These are phyloP conservation scores for Erinaceus europaeus DNA, from an alignment of 2,113 vertebrate genomes.

Conservation along the genomic window DNA sequence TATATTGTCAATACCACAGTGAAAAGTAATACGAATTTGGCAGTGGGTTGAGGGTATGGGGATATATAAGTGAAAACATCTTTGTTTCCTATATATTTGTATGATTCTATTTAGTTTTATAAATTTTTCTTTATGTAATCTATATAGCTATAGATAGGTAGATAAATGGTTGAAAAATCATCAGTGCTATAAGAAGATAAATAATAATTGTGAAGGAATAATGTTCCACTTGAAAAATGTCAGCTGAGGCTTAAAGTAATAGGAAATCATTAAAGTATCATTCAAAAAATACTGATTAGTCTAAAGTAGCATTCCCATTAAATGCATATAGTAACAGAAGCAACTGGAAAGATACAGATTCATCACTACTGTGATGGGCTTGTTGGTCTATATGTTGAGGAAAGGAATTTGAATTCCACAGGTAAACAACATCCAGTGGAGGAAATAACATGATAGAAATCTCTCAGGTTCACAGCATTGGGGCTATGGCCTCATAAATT, in stretches of 20 bases:
- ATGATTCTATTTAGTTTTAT: no score
- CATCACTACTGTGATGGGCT: background rate
- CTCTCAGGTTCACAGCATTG: background rate
- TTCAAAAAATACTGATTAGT: background rate
- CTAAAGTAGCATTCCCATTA: background rate
- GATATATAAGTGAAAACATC: background rate
- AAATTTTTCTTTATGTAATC: no score
- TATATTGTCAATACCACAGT: background rate
- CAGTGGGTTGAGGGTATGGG: background rate
- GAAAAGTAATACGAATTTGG: background rate
- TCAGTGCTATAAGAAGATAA: background rate
- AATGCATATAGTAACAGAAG: background rate
- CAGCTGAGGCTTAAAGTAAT: background rate
- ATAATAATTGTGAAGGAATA: background rate
- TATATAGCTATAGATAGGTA: no score
- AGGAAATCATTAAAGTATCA: background rate
- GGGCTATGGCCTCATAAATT: background rate
- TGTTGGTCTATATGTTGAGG: background rate
- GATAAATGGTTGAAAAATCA: background rate
- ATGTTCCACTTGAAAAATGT: background rate
- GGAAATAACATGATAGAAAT: background rate
- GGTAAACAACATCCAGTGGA: background rate
- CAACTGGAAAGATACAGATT: background rate
- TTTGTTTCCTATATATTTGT: no score
- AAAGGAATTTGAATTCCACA: conserved; percentile 14